Base-by-base conservation (phyloP, 2,113 vertebrate genomes). In the Setophaga kirtlandii region DNA sequence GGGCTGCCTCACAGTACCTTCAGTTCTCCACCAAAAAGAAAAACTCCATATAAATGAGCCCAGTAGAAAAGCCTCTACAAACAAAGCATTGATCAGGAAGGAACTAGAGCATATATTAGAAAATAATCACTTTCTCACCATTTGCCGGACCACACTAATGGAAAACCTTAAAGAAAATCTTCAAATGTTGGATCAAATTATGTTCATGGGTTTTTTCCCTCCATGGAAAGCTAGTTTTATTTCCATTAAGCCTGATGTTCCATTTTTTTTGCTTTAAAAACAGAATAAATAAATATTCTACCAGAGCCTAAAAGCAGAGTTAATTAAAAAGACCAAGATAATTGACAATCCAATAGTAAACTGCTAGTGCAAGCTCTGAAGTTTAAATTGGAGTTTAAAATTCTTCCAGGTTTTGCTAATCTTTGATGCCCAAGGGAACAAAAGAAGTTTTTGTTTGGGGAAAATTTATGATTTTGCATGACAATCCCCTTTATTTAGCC, bases 281-380 rank as follows among this genome's bases (percentile, higher is more conserved):
- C 11, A 52, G 42, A 83, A 93, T 50, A 77, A 92, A 92, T 83
- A 90, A 88, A 80, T 77, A 78, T 56, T 67, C 12, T 62, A 44
- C 25, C 7, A 39, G 44, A 83, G 28, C 25, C 79, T 49, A 83
- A 95, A 85, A 92, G n/a, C 55, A 78, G 53, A 93, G 83, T 88
- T 90, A 96, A 95, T 95, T 96, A 95, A 93, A 94, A 94, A 93
- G 69, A 83, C 71, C 52, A 39, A 89, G 73, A 81, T 82, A 95
- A 96, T 60, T 96, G 88, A 65, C 86, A 92, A 90, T 89, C 74
- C 63, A 84, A 70, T 63, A 87, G 49, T n/a, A 95, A 90, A 95
- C 49, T 10, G 2, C 24, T 37, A 90, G 14, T 8, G 5, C 20
- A 83, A 89, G 11, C 1, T 4, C 71, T 94, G 76, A 94, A 92